phyloP scores from a whole-genome alignment of 2,113 vertebrate genomes.

The Nematolebias whitei region DNA sequence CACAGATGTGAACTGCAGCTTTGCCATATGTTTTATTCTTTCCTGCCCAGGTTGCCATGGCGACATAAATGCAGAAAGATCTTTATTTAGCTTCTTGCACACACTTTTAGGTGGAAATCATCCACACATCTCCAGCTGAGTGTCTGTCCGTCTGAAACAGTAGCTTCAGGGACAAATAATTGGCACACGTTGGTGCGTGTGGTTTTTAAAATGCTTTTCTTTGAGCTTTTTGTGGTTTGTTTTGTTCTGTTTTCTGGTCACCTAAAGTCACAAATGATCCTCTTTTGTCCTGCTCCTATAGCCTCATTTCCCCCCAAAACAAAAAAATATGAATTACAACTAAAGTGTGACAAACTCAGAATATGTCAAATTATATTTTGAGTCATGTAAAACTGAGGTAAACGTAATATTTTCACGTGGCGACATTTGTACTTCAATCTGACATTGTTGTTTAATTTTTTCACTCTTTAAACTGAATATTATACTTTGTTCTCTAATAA shows the following conservation, averaged over 20 bases:
- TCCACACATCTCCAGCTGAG: slow-evolving; percentile 13
- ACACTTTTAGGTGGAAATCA: slow-evolving; percentile 18
- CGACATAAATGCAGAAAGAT: slow-evolving; percentile 41
- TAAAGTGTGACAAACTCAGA: not conserved
- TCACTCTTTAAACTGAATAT: not conserved
- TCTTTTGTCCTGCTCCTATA: not conserved
- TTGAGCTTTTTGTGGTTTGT: not conserved
- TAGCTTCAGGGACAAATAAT: not conserved
- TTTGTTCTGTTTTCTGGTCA: not conserved
- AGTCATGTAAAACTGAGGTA: not conserved
- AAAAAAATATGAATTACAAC: not conserved
- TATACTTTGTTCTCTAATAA: no score
- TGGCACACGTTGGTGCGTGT: no score
- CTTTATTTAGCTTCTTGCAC: slow-evolving; percentile 43
- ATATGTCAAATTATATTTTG: not conserved
- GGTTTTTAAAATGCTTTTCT: not conserved
- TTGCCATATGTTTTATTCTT: slow-evolving; percentile 42
- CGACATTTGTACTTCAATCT: no score
- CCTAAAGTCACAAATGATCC: not conserved
- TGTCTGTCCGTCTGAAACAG: not conserved
- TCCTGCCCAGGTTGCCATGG: slow-evolving; percentile 55
- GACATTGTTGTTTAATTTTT: no score
- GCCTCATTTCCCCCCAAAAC: not conserved
- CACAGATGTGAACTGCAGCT: slow-evolving; percentile 24
- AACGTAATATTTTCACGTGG: not conserved